Percentiles rank a stretch among this genome's conserved stretches.
These are phyloP conservation scores for Andrena hattorfiana DNA, from an alignment of 2,888 invertebrate genomes.

Conservation along the genomic window DNA sequence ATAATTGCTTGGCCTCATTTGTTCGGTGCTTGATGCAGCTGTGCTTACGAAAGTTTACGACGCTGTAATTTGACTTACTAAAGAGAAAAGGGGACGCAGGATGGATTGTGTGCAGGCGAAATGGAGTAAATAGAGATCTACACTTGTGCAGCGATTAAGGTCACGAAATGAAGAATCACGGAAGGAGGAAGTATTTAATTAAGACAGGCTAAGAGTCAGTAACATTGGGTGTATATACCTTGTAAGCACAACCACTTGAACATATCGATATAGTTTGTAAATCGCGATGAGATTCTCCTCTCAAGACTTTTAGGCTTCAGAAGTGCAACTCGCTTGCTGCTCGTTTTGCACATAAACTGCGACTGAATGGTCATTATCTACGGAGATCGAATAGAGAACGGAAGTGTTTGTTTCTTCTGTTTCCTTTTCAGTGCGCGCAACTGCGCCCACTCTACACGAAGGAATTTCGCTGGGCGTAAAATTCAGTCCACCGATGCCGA, in stretches of 20 bases:
- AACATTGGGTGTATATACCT: background rate
- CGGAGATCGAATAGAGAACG: background rate
- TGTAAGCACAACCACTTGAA: conserved; percentile 40
- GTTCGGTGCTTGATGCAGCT: background rate
- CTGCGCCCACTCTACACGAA: conserved; percentile 22
- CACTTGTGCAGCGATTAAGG: background rate
- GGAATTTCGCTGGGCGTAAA: conserved; percentile 40
- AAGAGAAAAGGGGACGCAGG: background rate
- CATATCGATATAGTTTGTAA: background rate
- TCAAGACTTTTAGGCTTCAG: background rate
- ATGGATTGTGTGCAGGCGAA: background rate
- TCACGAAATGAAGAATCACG: background rate
- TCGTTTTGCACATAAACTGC: background rate
- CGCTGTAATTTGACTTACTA: conserved; percentile 1
- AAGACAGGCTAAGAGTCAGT: background rate
- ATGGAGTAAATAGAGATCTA: background rate
- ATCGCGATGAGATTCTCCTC: background rate
- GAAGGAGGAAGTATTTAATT: background rate
- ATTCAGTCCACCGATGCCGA: conserved; percentile 31
- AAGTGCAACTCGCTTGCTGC: background rate
- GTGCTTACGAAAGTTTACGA: background rate
- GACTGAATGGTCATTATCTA: background rate
- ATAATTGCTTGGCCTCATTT: background rate
- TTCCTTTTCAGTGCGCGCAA: conserved; percentile 36
- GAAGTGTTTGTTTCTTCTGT: background rate